Evolutionary conservation across 2,888 invertebrate species (phyloP).

Genomic region (Heliconius ethilla): DNA sequence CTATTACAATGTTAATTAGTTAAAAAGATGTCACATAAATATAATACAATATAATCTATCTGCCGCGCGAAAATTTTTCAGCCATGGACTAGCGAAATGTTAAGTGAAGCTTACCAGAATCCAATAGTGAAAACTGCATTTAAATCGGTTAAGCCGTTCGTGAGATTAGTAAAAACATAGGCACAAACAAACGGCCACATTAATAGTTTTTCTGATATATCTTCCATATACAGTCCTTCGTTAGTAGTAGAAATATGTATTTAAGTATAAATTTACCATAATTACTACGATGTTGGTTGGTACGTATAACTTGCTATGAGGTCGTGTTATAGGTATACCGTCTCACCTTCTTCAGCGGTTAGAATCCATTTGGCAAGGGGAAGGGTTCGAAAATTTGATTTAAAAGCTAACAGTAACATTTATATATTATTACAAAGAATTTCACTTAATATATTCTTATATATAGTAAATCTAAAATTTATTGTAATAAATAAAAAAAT

Average conservation of each 20-base stretch:
- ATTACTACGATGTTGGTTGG: not conserved
- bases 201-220: no score
- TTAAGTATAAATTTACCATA: not conserved
- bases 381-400: slow-evolving; percentile 13
- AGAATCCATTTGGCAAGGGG: slow-evolving; percentile 17
- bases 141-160: no score
- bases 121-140: no score
- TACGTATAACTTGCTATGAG: not conserved
- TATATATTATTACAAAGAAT: not conserved
- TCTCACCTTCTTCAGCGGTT: slow-evolving; percentile 12
- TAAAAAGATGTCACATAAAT: no score
- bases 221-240: no score
- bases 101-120: no score
- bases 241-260: no score
- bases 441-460: not conserved
- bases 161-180: no score
- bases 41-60: no score
- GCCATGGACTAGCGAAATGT: no score
- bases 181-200: no score
- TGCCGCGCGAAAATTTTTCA: no score
- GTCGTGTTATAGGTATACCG: not conserved
- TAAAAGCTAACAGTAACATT: not conserved
- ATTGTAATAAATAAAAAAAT: not conserved
- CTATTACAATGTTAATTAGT: not conserved
- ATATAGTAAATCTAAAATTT: not conserved